Evolutionary conservation across 1,140 invertebrate genomes (phyloP).

Genomic region (Leptestheria dahalacensis): DNA sequence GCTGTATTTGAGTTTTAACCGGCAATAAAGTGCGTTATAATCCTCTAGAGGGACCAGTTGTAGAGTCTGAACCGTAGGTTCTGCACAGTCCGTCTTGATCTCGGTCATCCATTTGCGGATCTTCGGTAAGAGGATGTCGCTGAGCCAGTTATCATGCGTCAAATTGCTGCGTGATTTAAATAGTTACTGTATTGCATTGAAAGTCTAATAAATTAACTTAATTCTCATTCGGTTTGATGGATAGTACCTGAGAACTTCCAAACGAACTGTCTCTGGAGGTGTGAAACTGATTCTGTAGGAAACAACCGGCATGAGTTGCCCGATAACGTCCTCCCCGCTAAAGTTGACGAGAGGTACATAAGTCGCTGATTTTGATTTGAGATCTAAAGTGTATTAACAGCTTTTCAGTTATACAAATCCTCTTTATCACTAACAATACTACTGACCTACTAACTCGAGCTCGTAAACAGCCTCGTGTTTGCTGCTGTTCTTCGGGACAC

Average conservation of each 20-base stretch:
- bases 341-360: constrained; percentile 8
- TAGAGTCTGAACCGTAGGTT: constrained; percentile 39
- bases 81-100: constrained; percentile 24
- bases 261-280: neutral
- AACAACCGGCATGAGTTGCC: constrained; percentile 5
- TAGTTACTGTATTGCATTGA: too few relatives aligned
- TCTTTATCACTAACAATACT: neutral
- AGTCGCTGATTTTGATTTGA: neutral
- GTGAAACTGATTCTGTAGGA: neutral
- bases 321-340: neutral
- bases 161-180: neutral
- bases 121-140: constrained; percentile 36
- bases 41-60: constrained; percentile 41
- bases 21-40: constrained; percentile 54
- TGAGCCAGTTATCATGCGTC: constrained; percentile 25
- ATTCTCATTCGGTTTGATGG: too few relatives aligned
- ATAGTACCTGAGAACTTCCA: neutral
- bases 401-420: neutral
- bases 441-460: constrained; percentile 24
- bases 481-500: constrained; percentile 24
- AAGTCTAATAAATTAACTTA: too few relatives aligned
- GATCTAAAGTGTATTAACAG: constrained; percentile 17
- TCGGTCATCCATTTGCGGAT: constrained; percentile 44
- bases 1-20: constrained; percentile 66
- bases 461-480: constrained; percentile 21